Evolutionary conservation across 2,113 vertebrate genomes (phyloP).

Genomic region (Perca schrenkii): DNA sequence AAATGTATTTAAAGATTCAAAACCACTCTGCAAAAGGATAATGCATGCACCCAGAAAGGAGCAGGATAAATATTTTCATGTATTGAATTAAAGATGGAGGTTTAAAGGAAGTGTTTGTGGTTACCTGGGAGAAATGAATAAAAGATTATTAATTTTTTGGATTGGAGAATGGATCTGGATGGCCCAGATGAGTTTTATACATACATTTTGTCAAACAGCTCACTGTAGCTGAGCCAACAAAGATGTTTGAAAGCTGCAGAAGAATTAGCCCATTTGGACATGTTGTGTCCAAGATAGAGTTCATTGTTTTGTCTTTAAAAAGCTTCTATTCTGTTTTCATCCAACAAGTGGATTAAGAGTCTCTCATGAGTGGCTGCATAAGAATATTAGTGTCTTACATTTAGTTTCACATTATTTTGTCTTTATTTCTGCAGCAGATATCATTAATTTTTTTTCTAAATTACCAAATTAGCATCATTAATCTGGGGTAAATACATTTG

Average conservation of each 20-base stretch:
- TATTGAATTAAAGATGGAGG: slow-evolving; percentile 44
- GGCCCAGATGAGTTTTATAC: not conserved
- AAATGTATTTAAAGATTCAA: slow-evolving; percentile 6
- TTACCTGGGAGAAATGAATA: slow-evolving; percentile 42
- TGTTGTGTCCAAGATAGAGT: not conserved
- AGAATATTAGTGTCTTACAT: slow-evolving; percentile 2
- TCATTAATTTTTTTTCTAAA: not conserved
- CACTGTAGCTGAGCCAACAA: not conserved
- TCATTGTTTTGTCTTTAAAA: not conserved
- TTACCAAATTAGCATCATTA: not conserved
- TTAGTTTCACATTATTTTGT: not conserved
- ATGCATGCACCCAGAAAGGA: not conserved
- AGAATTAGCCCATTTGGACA: not conserved
- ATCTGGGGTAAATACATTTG: too few relatives aligned
- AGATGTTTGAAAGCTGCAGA: not conserved
- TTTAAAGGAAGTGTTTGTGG: slow-evolving; percentile 23
- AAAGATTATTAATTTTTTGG: not conserved
- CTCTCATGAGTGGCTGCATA: not conserved
- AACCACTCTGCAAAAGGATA: slow-evolving; percentile 15
- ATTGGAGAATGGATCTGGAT: slow-evolving; percentile 42
- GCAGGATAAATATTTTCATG: not conserved
- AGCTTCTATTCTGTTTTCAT: not conserved
- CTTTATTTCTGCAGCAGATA: not conserved
- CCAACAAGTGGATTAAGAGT: not conserved
- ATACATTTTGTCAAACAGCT: not conserved